Conservation (phyloP, 2,888 invertebrate species). For the Limnephilus auricula region DNA sequence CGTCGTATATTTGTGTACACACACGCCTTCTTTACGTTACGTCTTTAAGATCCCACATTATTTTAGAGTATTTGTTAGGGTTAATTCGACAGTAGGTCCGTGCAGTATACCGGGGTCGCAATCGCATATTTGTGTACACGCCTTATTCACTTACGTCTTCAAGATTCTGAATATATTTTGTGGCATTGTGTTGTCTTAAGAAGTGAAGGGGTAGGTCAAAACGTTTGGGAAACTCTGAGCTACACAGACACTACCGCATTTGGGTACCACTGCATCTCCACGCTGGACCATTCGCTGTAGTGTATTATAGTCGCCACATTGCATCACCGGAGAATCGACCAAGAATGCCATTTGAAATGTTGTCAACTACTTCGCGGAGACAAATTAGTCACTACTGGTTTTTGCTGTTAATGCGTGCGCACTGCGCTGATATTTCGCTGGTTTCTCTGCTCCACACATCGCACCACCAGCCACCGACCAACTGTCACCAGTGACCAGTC, state of each 20-base stretch:
- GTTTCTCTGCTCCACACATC: neutral
- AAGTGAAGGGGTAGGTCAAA: neutral
- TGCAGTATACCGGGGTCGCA: too few species aligned
- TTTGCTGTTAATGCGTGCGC: neutral
- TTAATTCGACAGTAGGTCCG: too few species aligned
- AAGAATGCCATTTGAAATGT: conserved; percentile 27
- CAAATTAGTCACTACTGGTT: conserved; percentile 7
- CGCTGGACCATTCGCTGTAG: neutral
- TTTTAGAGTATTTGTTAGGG: too few species aligned
- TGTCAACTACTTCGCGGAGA: conserved; percentile 3
- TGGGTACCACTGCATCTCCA: neutral
- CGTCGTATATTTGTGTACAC: too few species aligned
- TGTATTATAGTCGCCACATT: neutral
- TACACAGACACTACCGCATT: neutral
- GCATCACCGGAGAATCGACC: conserved; percentile 21
- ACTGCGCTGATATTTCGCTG: neutral
- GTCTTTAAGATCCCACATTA: too few species aligned
- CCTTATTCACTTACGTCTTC: too few species aligned
- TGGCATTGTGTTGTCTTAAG: too few species aligned
- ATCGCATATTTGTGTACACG: too few species aligned
- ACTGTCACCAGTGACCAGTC: neutral
- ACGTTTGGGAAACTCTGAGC: neutral
- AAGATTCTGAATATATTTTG: too few species aligned
- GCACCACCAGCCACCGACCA: neutral
- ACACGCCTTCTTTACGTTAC: too few species aligned